phyloP scores from a whole-genome alignment of 2,797 vertebrate genomes.

The Oryzias dopingdopingensis region DNA sequence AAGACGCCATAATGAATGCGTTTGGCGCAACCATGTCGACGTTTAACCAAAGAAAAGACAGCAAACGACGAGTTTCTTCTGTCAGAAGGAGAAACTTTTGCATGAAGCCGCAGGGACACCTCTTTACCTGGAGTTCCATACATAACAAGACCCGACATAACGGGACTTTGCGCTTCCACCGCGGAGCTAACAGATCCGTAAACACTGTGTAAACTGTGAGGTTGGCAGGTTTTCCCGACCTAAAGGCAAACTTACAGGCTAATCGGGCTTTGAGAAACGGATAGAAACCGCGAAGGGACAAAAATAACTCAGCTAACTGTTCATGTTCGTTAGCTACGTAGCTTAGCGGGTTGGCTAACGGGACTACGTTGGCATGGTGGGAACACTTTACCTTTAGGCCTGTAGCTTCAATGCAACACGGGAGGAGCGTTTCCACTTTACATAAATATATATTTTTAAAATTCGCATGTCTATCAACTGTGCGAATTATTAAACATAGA shows the following conservation, averaged over 20 bases:
- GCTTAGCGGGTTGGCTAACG: no score
- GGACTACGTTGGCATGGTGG: constrained; percentile 57
- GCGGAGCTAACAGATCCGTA: not conserved
- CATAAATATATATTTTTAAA: not conserved
- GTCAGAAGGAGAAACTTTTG: no score
- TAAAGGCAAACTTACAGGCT: not conserved
- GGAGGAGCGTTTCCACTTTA: not conserved
- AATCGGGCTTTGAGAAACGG: accelerated
- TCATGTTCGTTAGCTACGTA: constrained; percentile 49
- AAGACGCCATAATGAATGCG: no score
- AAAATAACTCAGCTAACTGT: constrained; percentile 5
- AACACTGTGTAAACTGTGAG: not conserved
- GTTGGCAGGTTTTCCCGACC: not conserved
- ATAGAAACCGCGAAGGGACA: not conserved
- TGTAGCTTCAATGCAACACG: constrained; percentile 1
- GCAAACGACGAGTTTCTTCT: no score
- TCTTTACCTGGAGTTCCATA: not conserved
- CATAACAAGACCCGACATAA: constrained; percentile 43
- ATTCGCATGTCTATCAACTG: no score
- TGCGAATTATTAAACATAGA: not conserved
- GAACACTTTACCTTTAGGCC: constrained; percentile 43
- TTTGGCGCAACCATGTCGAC: no score
- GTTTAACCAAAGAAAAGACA: no score
- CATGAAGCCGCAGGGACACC: not conserved
- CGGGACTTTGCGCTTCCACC: constrained; percentile 28